These are phyloP conservation scores for Cotesia chilonis DNA, from an alignment of 1,140 invertebrate species.

Conservation along the genomic window DNA sequence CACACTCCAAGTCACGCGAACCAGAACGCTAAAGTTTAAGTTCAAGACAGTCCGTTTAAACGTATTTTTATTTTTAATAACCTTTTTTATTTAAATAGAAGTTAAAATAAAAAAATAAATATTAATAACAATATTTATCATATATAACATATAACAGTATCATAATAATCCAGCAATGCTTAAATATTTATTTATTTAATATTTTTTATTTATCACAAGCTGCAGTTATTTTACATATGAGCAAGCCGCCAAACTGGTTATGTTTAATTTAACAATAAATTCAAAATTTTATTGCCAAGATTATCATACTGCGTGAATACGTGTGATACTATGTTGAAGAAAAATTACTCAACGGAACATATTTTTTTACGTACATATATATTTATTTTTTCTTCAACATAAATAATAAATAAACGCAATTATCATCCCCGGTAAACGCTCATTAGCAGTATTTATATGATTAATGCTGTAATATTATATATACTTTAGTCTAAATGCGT, in stretches of 20 bases:
- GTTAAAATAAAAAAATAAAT: no score
- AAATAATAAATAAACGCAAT: slow-evolving; percentile 11
- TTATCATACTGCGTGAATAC: slow-evolving; percentile 14
- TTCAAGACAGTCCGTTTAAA: slow-evolving; percentile 7
- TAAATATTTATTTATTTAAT: slow-evolving; percentile 3
- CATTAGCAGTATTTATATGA: background rate
- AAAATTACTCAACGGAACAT: slow-evolving; percentile 19
- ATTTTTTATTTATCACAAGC: slow-evolving; percentile 6
- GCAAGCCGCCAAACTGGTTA: background rate
- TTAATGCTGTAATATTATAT: no score
- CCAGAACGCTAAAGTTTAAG: slow-evolving; percentile 9
- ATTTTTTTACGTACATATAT: no score
- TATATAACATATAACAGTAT: no score
- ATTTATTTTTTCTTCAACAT: background rate
- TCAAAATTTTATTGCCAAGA: slow-evolving; percentile 21
- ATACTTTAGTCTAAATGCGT: no score
- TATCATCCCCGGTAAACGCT: background rate
- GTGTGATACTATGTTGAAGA: slow-evolving; percentile 10
- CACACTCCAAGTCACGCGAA: slow-evolving; percentile 20
- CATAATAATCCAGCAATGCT: no score
- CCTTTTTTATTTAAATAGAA: no score
- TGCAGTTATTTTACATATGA: no score
- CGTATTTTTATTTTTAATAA: no score
- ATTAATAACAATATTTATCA: no score
- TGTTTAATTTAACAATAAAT: slow-evolving; percentile 29